Conservation (phyloP, 2,113 vertebrate genomes). For the Quiscalus mexicanus region DNA sequence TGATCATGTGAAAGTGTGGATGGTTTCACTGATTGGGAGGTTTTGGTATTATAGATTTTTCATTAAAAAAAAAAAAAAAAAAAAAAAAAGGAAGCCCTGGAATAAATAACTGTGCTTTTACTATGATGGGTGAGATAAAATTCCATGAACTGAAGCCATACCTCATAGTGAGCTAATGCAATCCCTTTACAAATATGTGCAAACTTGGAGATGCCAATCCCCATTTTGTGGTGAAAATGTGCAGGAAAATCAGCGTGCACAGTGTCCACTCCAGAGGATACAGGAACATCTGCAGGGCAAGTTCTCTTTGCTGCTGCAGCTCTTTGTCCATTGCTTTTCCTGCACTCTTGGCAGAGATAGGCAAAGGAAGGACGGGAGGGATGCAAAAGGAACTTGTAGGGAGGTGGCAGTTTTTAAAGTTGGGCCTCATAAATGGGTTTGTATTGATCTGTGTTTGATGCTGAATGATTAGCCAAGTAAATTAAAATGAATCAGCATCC, state of each 20-base stretch:
- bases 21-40: background rate
- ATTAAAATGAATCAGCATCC: background rate
- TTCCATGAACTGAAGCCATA: background rate
- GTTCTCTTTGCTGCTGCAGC: background rate
- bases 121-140: slow-evolving; percentile 2
- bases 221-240: background rate
- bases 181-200: background rate
- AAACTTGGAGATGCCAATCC: background rate
- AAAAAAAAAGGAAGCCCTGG: background rate
- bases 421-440: background rate
- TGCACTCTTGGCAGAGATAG: background rate
- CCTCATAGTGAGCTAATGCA: background rate
- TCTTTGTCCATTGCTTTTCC: background rate
- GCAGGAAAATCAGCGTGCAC: background rate
- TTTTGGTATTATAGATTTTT: slow-evolving; percentile 25
- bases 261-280: background rate
- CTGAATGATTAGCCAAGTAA: background rate
- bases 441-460: background rate
- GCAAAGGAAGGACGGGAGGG: background rate
- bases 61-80: background rate
- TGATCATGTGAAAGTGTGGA: background rate
- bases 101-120: slow-evolving; percentile 39
- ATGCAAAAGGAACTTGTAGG: background rate
- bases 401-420: background rate
- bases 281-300: background rate